Percentiles rank a stretch among this genome's conserved stretches.
Conservation (phyloP, 92 coral and sea anemone genomes). For the Phymanthus crucifer region DNA sequence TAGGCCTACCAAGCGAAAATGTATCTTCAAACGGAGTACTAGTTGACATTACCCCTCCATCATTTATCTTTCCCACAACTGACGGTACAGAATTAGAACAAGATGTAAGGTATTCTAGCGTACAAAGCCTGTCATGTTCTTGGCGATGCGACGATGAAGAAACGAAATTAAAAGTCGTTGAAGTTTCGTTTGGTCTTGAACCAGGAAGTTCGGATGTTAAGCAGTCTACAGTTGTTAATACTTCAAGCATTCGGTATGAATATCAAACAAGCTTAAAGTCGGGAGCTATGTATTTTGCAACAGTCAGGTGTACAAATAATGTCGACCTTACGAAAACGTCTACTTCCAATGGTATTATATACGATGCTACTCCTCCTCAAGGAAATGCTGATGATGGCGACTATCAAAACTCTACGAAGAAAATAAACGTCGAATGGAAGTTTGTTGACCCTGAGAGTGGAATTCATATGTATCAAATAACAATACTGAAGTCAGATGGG, state of each 20-base stretch:
- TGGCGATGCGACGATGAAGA: constrained; percentile 85
- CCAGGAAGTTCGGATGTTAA: constrained; percentile 80
- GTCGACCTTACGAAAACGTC: constrained; percentile 72
- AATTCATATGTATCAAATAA: constrained; percentile 45
- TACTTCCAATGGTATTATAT: constrained; percentile 74
- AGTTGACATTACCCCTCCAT: constrained; percentile 85
- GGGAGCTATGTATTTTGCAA: constrained; percentile 89
- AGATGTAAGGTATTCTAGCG: constrained; percentile 48
- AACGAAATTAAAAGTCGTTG: constrained; percentile 57
- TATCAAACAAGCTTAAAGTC: constrained; percentile 38
- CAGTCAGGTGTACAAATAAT: constrained; percentile 77
- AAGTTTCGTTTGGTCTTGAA: constrained; percentile 85
- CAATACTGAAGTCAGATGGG: constrained; percentile 21
- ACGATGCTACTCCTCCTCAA: constrained; percentile 79
- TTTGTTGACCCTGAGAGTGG: constrained; percentile 84
- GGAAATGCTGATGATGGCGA: constrained; percentile 55
- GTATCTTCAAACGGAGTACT: constrained; percentile 82
- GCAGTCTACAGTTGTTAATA: constrained; percentile 49
- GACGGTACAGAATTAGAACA: constrained; percentile 62
- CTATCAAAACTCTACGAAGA: constrained; percentile 52
- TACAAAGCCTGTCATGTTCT: constrained; percentile 41
- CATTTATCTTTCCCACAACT: constrained; percentile 53
- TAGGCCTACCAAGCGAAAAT: constrained; percentile 77
- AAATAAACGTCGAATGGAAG: constrained; percentile 55
- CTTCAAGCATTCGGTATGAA: constrained; percentile 46